These are phyloP conservation scores for Lagenorhynchus albirostris DNA, from an alignment of 2,113 vertebrate species.

Conservation along the genomic window DNA sequence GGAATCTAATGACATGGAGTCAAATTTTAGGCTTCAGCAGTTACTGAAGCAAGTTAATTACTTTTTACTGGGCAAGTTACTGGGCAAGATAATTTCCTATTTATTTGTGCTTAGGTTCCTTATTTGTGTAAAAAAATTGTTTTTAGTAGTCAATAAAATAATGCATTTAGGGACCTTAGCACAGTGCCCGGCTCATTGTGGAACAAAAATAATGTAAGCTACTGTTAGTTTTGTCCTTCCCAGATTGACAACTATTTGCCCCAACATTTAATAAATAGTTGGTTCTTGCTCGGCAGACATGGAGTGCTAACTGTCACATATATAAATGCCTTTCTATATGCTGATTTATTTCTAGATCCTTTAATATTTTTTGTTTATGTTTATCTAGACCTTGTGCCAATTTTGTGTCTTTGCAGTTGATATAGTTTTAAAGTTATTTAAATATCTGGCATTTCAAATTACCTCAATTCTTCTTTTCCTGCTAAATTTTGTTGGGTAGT, in stretches of 20 bases:
- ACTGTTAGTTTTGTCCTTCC: not conserved
- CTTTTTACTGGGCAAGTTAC: not conserved
- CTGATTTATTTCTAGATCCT: not conserved
- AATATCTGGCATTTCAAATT: not conserved
- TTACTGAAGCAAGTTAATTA: not conserved
- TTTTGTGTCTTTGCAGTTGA: not conserved
- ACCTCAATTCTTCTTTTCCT: not conserved
- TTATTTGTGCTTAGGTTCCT: not conserved
- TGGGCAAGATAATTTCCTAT: not conserved
- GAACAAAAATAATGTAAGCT: not conserved
- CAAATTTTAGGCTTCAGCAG: not conserved
- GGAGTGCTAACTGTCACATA: not conserved
- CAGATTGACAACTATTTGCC: not conserved
- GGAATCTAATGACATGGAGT: not conserved
- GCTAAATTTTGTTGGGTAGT: not conserved
- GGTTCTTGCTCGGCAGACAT: not conserved
- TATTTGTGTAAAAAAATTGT: not conserved
- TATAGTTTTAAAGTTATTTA: not conserved
- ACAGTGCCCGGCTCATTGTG: not conserved
- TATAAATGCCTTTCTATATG: not conserved
- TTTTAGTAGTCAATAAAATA: not conserved
- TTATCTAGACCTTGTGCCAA: not conserved
- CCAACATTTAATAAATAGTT: not conserved
- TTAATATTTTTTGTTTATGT: not conserved
- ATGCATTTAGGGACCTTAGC: not conserved